Evolutionary conservation across 2,888 invertebrate genomes (phyloP), one percentile per base, ranked within the genome.

Genomic region (Uropetala carovei): DNA sequence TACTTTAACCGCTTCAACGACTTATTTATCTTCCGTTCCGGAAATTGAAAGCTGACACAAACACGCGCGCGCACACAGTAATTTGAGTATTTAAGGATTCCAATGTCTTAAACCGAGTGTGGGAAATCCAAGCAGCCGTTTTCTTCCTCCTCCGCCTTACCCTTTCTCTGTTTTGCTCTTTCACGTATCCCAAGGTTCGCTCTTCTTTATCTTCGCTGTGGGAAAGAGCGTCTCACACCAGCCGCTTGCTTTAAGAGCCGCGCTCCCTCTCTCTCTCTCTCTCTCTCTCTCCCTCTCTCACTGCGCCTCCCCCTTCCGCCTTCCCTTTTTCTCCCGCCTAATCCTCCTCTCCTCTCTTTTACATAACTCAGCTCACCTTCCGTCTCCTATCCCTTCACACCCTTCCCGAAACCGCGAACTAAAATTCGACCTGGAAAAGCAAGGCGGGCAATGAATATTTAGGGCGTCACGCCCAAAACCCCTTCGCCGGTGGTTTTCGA

Each of bases 361-460:
- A 75, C 75, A 75, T 75, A 75, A 75, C 75, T 75, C 75, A 75
- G 18, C n/a, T 0, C 16, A 16, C 64, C 9, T 14, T 7, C 13
- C 13, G 64, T 75, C 64, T 14, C 11, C 13, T 0, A n/a, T 75
- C 75, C 75, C 75, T 75, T 22, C 75, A 27, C 75, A 75, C 22
- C 75, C 68, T 64, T 64, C 64, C 64, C 75, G 10, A 75, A 75
- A 75, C 75, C 75, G 75, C 75, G 75, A 75, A 27, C 75, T 75
- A 75, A 75, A 75, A 22, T 75, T 75, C 75, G 75, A 75, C 75
- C 75, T 27, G 75, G 27, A 75, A 75, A 75, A 75, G 75, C 75
- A n/a, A 68, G 68, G 43, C 43, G 22, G n/a, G 22, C 75, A 27
- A 75, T 75, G 75, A 75, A 75, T 75, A 75, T 75, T 75, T 75